Conservation (phyloP, 2,113 vertebrate genomes). For the Eleginops maclovinus region DNA sequence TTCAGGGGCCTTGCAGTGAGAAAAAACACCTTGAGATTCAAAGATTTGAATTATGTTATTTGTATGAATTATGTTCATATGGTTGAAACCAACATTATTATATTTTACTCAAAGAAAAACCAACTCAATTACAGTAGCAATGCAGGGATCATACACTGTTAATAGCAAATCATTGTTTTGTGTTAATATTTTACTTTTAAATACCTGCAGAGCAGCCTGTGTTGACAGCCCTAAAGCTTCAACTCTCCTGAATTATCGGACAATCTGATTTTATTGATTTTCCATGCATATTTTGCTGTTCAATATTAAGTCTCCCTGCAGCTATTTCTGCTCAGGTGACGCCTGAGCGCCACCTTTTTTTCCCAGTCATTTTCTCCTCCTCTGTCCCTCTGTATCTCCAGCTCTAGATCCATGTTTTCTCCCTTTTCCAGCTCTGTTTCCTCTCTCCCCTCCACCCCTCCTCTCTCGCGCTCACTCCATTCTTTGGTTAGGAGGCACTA, state of each 20-base stretch:
- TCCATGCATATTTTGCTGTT: not conserved
- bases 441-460: constrained; percentile 7
- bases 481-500: constrained; percentile 76
- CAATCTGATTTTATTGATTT: too few species aligned
- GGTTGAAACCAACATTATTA: not conserved
- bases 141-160: not conserved
- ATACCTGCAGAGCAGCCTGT: not conserved
- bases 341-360: not conserved
- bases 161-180: not conserved
- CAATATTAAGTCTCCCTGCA: constrained; percentile 10
- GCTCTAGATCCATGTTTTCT: constrained; percentile 28
- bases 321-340: not conserved
- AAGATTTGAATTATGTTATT: not conserved
- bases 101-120: constrained; percentile 8
- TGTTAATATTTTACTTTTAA: not conserved
- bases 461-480: not conserved
- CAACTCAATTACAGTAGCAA: not conserved
- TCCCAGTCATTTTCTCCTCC: not conserved
- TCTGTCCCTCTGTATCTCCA: constrained; percentile 1
- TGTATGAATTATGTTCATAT: too few species aligned
- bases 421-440: not conserved
- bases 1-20: not conserved
- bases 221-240: not conserved
- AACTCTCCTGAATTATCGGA: too few species aligned
- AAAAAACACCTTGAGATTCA: not conserved